Evolutionary conservation across 2,888 invertebrate genomes (phyloP).

Genomic region (Drosophila borborema): DNA sequence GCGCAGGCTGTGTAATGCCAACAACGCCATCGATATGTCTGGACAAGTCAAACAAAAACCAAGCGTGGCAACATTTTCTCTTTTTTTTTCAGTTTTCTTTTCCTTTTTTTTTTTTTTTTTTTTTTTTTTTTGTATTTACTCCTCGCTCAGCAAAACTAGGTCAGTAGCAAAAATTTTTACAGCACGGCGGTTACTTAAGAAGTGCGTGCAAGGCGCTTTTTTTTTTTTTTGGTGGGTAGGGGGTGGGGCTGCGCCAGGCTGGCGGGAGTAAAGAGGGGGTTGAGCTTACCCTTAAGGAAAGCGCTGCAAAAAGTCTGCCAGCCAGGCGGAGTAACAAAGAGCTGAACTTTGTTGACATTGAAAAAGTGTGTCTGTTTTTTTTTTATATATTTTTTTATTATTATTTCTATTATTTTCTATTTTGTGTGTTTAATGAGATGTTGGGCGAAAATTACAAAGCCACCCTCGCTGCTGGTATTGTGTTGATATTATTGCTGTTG

Average conservation of each 20-base stretch:
- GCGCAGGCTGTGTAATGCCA: constrained; percentile 16
- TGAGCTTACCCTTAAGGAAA: neutral
- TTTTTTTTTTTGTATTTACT: neutral
- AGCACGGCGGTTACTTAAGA: constrained; percentile 35
- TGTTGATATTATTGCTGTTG: constrained; percentile 52
- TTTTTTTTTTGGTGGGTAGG: neutral
- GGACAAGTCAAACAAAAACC: constrained; percentile 44
- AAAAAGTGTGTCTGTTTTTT: neutral
- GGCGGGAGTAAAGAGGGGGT: neutral
- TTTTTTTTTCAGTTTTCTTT: neutral
- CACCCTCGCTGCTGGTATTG: constrained; percentile 29
- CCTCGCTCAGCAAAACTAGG: constrained; percentile 63
- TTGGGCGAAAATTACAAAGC: neutral
- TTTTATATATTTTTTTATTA: neutral
- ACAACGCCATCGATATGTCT: constrained; percentile 48
- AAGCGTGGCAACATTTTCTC: constrained; percentile 23
- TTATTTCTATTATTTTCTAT: neutral
- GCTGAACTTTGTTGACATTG: constrained; percentile 4
- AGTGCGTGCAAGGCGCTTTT: constrained; percentile 10
- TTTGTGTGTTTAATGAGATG: neutral
- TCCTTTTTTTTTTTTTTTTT: neutral
- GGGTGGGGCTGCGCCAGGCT: neutral
- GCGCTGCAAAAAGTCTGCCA: neutral
- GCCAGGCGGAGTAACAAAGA: constrained; percentile 1
- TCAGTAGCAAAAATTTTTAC: constrained; percentile 59